phyloP scores from a whole-genome alignment of 2,888 invertebrate genomes.

The Caenorhabditis panamensis region DNA sequence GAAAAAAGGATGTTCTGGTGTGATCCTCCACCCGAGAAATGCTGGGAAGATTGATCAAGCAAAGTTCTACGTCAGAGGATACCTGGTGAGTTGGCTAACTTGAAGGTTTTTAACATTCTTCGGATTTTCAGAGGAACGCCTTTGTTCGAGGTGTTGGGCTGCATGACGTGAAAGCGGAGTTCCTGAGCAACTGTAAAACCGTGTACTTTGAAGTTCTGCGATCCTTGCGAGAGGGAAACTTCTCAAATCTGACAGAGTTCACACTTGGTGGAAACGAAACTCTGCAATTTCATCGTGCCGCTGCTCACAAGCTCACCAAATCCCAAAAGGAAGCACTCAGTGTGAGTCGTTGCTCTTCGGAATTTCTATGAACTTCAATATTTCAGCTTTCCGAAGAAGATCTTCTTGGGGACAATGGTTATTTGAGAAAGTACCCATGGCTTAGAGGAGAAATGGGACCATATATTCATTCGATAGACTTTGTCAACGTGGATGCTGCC shows the following conservation, averaged over 20 bases:
- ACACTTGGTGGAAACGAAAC: conserved; percentile 48
- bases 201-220: conserved; percentile 45
- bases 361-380: not conserved
- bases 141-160: conserved; percentile 38
- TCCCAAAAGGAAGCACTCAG: conserved; percentile 42
- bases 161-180: conserved; percentile 33
- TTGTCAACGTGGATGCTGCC: conserved; percentile 32
- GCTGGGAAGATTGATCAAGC: not conserved
- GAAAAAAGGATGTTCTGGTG: not conserved
- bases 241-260: conserved; percentile 27
- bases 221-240: conserved; percentile 42
- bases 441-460: conserved; percentile 24
- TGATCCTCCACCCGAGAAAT: not conserved
- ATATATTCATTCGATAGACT: conserved; percentile 34
- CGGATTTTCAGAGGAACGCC: conserved; percentile 43
- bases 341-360: conserved; percentile 6
- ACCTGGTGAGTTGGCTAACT: conserved; percentile 8
- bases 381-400: conserved; percentile 48
- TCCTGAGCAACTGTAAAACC: conserved; percentile 15
- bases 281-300: conserved; percentile 49
- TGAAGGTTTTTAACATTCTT: no score
- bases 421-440: conserved; percentile 31
- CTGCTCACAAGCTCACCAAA: conserved; percentile 23
- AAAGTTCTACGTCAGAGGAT: not conserved
- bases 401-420: conserved; percentile 48